phyloP scores from a whole-genome alignment of 1,140 invertebrate species.

The Drosophila prosaltans region DNA sequence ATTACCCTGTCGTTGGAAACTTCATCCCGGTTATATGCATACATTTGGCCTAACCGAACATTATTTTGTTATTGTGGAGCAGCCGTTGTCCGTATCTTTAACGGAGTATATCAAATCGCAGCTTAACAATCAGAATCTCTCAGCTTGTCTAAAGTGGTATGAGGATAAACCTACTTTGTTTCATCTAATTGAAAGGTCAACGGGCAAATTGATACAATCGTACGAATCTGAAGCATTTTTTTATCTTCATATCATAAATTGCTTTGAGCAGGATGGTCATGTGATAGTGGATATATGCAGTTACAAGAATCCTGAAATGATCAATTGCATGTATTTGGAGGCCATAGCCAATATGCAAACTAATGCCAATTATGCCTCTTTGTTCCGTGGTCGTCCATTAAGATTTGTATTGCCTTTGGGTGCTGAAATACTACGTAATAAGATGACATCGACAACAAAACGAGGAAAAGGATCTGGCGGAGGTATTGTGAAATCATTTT shows the following conservation, averaged over 20 bases:
- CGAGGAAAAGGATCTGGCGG: slow-evolving; percentile 26
- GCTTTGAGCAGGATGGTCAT: slow-evolving; percentile 89
- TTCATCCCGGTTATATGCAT: slow-evolving; percentile 94
- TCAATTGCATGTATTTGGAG: slow-evolving; percentile 93
- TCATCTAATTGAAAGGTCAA: slow-evolving; percentile 87
- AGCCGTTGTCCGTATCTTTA: slow-evolving; percentile 90
- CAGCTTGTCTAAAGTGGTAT: slow-evolving; percentile 88
- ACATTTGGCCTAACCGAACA: slow-evolving; percentile 93
- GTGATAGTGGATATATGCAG: slow-evolving; percentile 92
- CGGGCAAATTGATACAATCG: slow-evolving; percentile 85
- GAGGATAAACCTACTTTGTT: slow-evolving; percentile 90
- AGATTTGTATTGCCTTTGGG: slow-evolving; percentile 87
- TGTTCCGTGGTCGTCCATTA: slow-evolving; percentile 90
- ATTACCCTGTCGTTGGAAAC: slow-evolving; percentile 88
- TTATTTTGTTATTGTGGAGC: slow-evolving; percentile 93
- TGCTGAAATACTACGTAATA: background rate
- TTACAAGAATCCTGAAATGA: slow-evolving; percentile 91
- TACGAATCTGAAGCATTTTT: slow-evolving; percentile 91
- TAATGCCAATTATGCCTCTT: slow-evolving; percentile 90
- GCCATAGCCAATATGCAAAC: slow-evolving; percentile 90
- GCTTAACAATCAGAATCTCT: slow-evolving; percentile 86
- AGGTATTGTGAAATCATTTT: slow-evolving; percentile 67
- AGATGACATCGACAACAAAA: background rate
- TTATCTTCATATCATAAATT: slow-evolving; percentile 95
- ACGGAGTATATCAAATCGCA: slow-evolving; percentile 85